Evolutionary conservation across 2,113 vertebrate species (phyloP), one percentile per base, ranked within the genome.

Genomic region (Tachycineta bicolor): DNA sequence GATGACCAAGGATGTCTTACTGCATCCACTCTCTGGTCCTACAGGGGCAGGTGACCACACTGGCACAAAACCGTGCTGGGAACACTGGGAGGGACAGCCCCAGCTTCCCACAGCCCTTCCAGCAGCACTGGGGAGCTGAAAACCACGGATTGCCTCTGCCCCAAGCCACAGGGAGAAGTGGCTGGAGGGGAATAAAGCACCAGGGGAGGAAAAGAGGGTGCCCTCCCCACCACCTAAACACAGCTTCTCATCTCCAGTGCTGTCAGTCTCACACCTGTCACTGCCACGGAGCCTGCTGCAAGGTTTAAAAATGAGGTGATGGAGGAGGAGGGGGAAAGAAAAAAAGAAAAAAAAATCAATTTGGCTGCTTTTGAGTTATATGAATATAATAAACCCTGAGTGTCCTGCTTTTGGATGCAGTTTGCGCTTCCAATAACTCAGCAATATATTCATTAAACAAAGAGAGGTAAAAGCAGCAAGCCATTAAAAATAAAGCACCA

Each of bases 341-440:
- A 4, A 20, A 31, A 29, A 25, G 31, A 37, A 37, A 71, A 29
- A 24, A 34, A 47, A 73, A 95, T 93, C 96, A 96, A 95, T 96
- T 94, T 91, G 88, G 75, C 86, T 92, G 52, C 0, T 96, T 96
- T 95, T 86, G 92, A 97, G 89, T 97, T 95, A 94, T 95, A 95
- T 96, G 93, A 92, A 95, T 97, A 97, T 96, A 97, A 97, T 97
- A 96, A 97, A 96, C 86, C 64, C 91, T 56, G 81, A 96, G 95
- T 92, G 92, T 97, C 96, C 93, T 96, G 94, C 93, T 96, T 97
- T 94, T 87, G 96, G 96, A 97, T 96, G 94, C 96, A 97, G 94
- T 75, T 87, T 97, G 93, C 0, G 0, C 95, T 94, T 93, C 95
- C 93, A 95, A 96, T 97, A 97, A 96, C 95, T 97, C 97, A 96